Evolutionary conservation across 2,113 vertebrate species (phyloP), one percentile per base, ranked within the genome.

Genomic region (Amblyopsis rosae): DNA sequence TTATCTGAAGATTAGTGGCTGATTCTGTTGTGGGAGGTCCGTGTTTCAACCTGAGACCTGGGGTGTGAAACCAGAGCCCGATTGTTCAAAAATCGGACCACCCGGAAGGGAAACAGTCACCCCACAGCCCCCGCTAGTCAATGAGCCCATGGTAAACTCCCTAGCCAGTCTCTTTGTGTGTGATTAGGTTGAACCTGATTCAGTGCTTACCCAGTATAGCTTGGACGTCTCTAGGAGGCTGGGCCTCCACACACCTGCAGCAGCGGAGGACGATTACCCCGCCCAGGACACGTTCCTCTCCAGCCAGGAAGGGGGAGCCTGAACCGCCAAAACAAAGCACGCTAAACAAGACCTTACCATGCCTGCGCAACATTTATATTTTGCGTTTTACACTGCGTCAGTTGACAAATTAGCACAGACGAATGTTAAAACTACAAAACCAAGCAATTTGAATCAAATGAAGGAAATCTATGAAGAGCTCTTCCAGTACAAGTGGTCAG

Each of bases 301-400:
- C 94, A 85, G 96, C 94, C 76, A 99, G 90, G 82, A 99, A 98
- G 76, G 96, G 96, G 66, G 98, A 99, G 84, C 96, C 97, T 99
- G 81, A 57, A 69, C 12, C 35, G 7, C 5, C 4, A 41, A 90
- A 68, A 91, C 84, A 72, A 48, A n/a, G 83, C 53, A 79, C 54
- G 76, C 67, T 16, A 75, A 64, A 65, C 10, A 48, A 26, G 33
- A 76, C 15, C 69, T 46, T 69, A 48, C 51, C 50, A 66, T 26
- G 2, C 26, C 26, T 26, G 50, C 10, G 15, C 64, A 41, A 32
- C 47, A 16, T 72, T 32, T 12, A 70, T 4, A 10, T 35, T 41
- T 48, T n/a, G 69, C n/a, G 15, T 57, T 19, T 57, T 26, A 26
- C 26, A 26, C 26, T 26, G 26, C 26, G 26, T 26, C 26, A 26